Base-by-base conservation (phyloP, 1,140 invertebrate genomes). In the Aphelinus certus region DNA sequence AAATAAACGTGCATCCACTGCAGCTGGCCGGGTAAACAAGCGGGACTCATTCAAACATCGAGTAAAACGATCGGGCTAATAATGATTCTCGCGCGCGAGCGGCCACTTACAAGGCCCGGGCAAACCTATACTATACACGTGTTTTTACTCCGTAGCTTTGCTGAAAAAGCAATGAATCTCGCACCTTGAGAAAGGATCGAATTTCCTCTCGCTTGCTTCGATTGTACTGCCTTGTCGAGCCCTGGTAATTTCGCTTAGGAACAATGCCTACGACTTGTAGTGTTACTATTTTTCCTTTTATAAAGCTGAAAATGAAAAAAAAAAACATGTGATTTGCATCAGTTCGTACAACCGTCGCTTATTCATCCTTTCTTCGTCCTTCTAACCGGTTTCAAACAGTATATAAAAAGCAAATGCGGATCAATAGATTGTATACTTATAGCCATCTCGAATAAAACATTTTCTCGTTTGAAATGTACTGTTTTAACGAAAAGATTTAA, bases 21-120 rank as follows among this genome's bases (percentile, higher is more conserved):
- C 26, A 26, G 26, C 26, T 43, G 5, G 5, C 26, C 10, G 10
- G 4, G 58, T 60, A 43, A 60, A 60, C 45, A 60, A 45, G 42
- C 42, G 10, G n/a, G 46, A n/a, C 43, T 69, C 56, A 49, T 69
- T 60, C 26, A 49, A 60, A 60, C 56, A 47, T 60, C n/a, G 4
- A 49, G n/a, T 58, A 48, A 60, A 69, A 60, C 9, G 46, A 49
- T 69, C 2, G 5, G 4, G 43, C 42, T 26, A 69, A 58, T 42
- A 47, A 42, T 46, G 43, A 58, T 1, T 61, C 7, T 61, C 26
- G 0, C n/a, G 47, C 48, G 48, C 58, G 26, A 26, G 26, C 2
- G 3, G 42, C 58, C 45, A 43, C 7, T 6, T 60, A 49, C 47
- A 10, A 42, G 10, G n/a, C 46, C 26, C 56, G 2, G 6, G 47